Percentiles rank a stretch among this genome's conserved stretches.
These are phyloP conservation scores for Solea solea DNA, from an alignment of 2,113 vertebrate species.

Conservation along the genomic window DNA sequence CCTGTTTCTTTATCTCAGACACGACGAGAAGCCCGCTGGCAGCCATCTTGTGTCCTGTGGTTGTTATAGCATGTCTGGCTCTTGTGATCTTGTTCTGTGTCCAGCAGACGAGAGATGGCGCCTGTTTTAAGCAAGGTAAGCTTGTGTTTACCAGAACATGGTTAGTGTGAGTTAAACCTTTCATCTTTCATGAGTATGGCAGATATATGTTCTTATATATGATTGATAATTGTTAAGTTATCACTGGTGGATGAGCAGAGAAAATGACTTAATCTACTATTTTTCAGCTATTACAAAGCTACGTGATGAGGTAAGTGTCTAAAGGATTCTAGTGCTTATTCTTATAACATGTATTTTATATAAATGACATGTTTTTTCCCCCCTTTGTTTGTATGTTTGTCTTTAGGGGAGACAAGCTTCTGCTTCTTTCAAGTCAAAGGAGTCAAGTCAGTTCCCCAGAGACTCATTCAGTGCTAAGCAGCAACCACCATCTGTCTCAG, in stretches of 20 bases:
- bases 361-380: background rate
- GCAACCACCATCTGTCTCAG: slow-evolving; percentile 35
- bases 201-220: background rate
- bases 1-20: slow-evolving; percentile 30
- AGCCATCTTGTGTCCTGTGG: slow-evolving; percentile 47
- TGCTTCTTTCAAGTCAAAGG: slow-evolving; percentile 28
- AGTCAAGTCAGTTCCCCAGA: slow-evolving; percentile 43
- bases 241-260: background rate
- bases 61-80: slow-evolving; percentile 20
- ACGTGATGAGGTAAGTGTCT: slow-evolving; percentile 51
- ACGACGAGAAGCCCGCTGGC: background rate
- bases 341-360: background rate
- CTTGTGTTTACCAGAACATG: background rate
- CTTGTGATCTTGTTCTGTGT: slow-evolving; percentile 42
- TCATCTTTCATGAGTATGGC: background rate
- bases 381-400: slow-evolving; percentile 3
- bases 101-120: slow-evolving; percentile 17
- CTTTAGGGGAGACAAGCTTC: slow-evolving; percentile 39
- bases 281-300: slow-evolving; percentile 66
- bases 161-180: slow-evolving; percentile 5
- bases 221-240: slow-evolving; percentile 10
- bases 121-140: slow-evolving; percentile 65
- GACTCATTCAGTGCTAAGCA: slow-evolving; percentile 57
- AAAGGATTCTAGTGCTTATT: background rate
- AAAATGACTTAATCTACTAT: slow-evolving; percentile 22